Percentiles rank a stretch among this genome's conserved stretches.
These are phyloP conservation scores for Eumerus sabulonum DNA, from an alignment of 2,888 invertebrate species.

Conservation along the genomic window DNA sequence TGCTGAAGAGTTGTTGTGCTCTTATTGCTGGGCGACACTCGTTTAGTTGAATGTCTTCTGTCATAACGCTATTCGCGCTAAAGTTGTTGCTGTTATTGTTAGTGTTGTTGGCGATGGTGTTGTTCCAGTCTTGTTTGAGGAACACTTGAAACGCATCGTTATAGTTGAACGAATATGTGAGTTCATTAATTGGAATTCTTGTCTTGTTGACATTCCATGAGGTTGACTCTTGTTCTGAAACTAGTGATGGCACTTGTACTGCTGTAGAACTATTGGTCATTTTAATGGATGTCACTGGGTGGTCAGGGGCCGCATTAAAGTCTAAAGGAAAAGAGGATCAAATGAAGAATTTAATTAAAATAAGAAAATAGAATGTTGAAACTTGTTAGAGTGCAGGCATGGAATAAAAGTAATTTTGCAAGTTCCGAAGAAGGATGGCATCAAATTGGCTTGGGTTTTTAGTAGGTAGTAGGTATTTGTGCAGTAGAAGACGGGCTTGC, in stretches of 20 bases:
- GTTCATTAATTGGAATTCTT: slow-evolving; percentile 58
- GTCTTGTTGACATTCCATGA: slow-evolving; percentile 60
- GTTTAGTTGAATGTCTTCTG: slow-evolving; percentile 54
- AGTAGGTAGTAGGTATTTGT: too few species aligned
- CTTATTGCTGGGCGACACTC: slow-evolving; percentile 38
- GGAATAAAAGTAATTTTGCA: too few species aligned
- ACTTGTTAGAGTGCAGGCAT: not conserved
- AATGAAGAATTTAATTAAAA: not conserved
- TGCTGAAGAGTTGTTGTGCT: slow-evolving; percentile 54
- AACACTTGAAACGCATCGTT: slow-evolving; percentile 64
- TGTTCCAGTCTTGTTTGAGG: slow-evolving; percentile 28
- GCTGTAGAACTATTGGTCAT: slow-evolving; percentile 52
- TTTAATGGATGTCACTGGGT: slow-evolving; percentile 40
- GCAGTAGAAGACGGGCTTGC: too few species aligned
- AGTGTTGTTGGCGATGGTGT: slow-evolving; percentile 30
- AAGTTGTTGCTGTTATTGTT: slow-evolving; percentile 26
- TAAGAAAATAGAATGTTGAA: not conserved
- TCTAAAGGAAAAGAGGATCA: slow-evolving; percentile 17
- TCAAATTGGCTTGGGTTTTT: not conserved
- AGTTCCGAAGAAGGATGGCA: too few species aligned
- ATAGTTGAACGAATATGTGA: slow-evolving; percentile 48
- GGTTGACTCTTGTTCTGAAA: slow-evolving; percentile 46
- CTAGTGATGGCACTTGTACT: slow-evolving; percentile 40
- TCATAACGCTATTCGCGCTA: slow-evolving; percentile 43
- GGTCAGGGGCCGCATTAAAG: not conserved